phyloP scores from a whole-genome alignment of 2,797 vertebrate genomes.

The Hipposideros larvatus region DNA sequence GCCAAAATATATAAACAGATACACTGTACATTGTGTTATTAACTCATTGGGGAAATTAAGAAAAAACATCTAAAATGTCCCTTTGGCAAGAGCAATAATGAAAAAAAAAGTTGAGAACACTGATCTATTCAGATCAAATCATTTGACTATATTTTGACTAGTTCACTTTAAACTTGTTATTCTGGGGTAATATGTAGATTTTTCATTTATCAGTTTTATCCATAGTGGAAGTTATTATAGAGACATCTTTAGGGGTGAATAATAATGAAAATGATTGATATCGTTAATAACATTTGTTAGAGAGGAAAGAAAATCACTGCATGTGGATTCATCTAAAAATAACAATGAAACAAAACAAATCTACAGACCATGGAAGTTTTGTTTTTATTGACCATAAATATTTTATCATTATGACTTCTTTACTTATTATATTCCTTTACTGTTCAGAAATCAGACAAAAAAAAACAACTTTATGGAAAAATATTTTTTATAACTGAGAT shows the following conservation, averaged over 20 bases:
- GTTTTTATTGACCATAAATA: slow-evolving; percentile 25
- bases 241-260: background rate
- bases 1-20: background rate
- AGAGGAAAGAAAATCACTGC: background rate
- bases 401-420: slow-evolving; percentile 41
- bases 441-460: slow-evolving; percentile 16
- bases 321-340: background rate
- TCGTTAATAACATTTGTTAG: slow-evolving; percentile 37
- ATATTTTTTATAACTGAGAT: slow-evolving; percentile 33
- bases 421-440: slow-evolving; percentile 28
- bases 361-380: background rate
- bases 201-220: background rate
- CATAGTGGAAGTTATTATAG: background rate
- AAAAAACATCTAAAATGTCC: background rate
- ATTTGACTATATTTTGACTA: background rate
- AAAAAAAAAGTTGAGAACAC: background rate
- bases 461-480: slow-evolving; percentile 10
- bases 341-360: background rate
- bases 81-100: background rate
- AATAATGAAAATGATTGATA: slow-evolving; percentile 33
- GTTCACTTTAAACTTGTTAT: background rate
- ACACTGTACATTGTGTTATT: background rate
- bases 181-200: background rate
- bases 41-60: background rate
- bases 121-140: background rate